Evolutionary conservation across 2,888 invertebrate species (phyloP).

Genomic region (Corbicula japonica): DNA sequence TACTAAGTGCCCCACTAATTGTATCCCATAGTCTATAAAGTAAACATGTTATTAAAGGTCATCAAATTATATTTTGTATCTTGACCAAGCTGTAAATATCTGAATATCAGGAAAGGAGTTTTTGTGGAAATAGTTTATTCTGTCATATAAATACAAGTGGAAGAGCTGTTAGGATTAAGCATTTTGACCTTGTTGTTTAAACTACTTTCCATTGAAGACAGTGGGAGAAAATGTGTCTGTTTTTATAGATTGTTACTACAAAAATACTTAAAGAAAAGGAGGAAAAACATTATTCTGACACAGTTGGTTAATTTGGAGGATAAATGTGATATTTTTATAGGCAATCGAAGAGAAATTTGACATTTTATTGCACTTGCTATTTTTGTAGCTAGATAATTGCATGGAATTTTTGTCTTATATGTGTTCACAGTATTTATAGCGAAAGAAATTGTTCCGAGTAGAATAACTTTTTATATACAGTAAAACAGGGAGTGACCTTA

Average conservation of each 20-base stretch:
- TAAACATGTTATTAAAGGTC: no score
- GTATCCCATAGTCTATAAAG: no score
- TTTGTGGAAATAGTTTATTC: neutral
- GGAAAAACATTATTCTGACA: neutral
- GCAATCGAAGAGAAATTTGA: conserved; percentile 22
- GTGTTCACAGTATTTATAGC: neutral
- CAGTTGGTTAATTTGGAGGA: conserved; percentile 16
- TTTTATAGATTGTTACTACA: neutral
- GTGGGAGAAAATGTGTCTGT: conserved; percentile 7
- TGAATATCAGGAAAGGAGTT: neutral
- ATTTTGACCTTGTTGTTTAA: neutral
- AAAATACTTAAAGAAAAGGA: neutral
- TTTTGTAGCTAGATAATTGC: conserved; percentile 17
- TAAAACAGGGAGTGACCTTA: neutral
- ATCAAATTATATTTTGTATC: neutral
- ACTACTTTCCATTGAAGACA: conserved; percentile 3
- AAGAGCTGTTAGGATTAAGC: neutral
- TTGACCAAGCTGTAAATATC: neutral
- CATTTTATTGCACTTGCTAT: conserved; percentile 15
- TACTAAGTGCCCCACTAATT: no score
- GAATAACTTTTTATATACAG: no score
- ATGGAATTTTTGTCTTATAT: conserved; percentile 3
- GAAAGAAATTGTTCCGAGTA: neutral
- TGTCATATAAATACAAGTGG: neutral
- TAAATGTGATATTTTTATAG: conserved; percentile 18